phyloP scores from a whole-genome alignment of 2,888 invertebrate genomes.

The Carterocephalus palaemon region DNA sequence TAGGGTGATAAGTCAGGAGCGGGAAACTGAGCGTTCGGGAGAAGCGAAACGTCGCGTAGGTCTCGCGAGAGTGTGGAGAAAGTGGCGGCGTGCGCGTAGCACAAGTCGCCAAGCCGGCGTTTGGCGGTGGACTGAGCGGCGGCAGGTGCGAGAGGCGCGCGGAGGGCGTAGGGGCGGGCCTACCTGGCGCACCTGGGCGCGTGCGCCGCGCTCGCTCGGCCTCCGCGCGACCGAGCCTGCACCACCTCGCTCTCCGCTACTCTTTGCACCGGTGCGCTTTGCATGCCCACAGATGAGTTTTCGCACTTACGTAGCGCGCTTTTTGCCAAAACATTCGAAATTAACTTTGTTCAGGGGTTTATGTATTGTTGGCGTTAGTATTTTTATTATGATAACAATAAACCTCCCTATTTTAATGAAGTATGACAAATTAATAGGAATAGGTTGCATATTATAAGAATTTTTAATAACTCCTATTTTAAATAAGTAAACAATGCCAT shows the following conservation, averaged over 20 bases:
- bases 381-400: no score
- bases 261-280: constrained; percentile 34
- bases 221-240: constrained; percentile 44
- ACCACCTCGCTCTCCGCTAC: constrained; percentile 30
- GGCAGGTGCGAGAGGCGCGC: constrained; percentile 69
- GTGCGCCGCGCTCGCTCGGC: constrained; percentile 68
- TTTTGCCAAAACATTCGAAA: no score
- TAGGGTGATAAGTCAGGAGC: constrained; percentile 60
- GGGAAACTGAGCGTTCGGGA: constrained; percentile 70
- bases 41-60: constrained; percentile 72
- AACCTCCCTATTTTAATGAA: no score
- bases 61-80: constrained; percentile 75
- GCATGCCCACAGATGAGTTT: constrained; percentile 32
- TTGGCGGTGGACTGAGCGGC: constrained; percentile 51
- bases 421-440: no score
- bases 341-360: no score
- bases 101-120: constrained; percentile 68
- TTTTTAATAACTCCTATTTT: no score
- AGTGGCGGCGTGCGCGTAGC: constrained; percentile 76
- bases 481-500: no score
- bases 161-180: constrained; percentile 73
- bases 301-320: no score
- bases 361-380: no score
- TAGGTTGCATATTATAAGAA: no score
- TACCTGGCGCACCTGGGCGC: constrained; percentile 78